Evolutionary conservation across 2,888 invertebrate genomes (phyloP).

Genomic region (Oscheius onirici): DNA sequence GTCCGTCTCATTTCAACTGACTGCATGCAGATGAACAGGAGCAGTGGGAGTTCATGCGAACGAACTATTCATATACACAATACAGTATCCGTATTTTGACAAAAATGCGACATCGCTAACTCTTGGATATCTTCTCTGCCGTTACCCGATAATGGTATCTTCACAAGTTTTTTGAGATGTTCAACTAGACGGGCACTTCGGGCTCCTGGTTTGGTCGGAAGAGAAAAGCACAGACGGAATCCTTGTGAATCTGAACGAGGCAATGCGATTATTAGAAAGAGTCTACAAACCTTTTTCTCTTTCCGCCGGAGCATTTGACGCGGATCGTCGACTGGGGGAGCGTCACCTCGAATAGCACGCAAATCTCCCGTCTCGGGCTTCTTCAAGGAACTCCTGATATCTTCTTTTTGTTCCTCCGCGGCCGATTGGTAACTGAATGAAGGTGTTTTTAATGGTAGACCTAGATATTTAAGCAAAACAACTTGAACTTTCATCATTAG

Average conservation of each 20-base stretch:
- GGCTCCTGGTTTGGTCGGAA: conserved; percentile 43
- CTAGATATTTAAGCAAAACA: no score
- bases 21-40: no score
- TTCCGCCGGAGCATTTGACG: conserved; percentile 49
- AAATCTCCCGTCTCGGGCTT: conserved; percentile 36
- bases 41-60: no score
- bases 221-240: conserved; percentile 53
- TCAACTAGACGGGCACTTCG: conserved; percentile 15
- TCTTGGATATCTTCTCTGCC: background rate
- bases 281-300: conserved; percentile 29
- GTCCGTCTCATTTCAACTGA: no score
- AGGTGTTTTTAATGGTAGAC: background rate
- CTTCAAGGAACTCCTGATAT: conserved; percentile 16
- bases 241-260: conserved; percentile 55
- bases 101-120: no score
- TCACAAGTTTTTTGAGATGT: background rate
- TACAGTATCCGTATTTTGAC: no score
- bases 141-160: conserved; percentile 12
- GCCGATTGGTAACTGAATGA: conserved; percentile 15
- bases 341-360: conserved; percentile 29
- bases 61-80: no score
- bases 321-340: conserved; percentile 43
- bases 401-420: conserved; percentile 20
- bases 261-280: background rate
- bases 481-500: background rate